phyloP scores from a whole-genome alignment of 2,888 invertebrate genomes.

The Laothoe populi region DNA sequence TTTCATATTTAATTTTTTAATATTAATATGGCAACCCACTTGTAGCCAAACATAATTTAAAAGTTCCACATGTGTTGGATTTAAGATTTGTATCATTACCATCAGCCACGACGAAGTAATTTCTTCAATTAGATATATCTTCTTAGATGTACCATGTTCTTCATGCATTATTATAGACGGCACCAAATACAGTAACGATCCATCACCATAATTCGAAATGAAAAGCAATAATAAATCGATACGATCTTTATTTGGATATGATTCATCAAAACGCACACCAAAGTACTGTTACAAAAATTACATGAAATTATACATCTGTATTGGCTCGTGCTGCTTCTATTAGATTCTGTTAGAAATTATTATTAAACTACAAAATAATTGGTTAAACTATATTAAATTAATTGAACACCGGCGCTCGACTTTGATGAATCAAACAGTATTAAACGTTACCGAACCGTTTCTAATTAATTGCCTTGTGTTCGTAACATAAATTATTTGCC shows the following conservation, averaged over 20 bases:
- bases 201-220: neutral
- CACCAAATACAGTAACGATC: neutral
- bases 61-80: too few relatives aligned
- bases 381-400: slow-evolving; percentile 31
- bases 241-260: neutral
- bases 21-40: too few relatives aligned
- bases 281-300: slow-evolving; percentile 18
- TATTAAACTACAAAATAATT: slow-evolving; percentile 19
- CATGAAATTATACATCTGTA: slow-evolving; percentile 5
- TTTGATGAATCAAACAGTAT: slow-evolving; percentile 38
- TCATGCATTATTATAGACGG: too few relatives aligned
- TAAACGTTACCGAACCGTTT: slow-evolving; percentile 3
- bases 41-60: too few relatives aligned
- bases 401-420: slow-evolving; percentile 36
- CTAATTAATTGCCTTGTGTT: slow-evolving; percentile 20
- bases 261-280: neutral
- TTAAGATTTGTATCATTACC: too few relatives aligned
- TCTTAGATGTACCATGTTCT: too few relatives aligned
- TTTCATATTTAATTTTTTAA: too few relatives aligned
- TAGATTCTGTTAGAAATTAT: slow-evolving; percentile 16
- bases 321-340: slow-evolving; percentile 16
- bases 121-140: too few relatives aligned
- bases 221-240: slow-evolving; percentile 4
- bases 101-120: too few relatives aligned
- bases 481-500: slow-evolving; percentile 7